Evolutionary conservation across 2,113 vertebrate genomes (phyloP), one percentile per base, ranked within the genome.

Genomic region (Clarias magur): DNA sequence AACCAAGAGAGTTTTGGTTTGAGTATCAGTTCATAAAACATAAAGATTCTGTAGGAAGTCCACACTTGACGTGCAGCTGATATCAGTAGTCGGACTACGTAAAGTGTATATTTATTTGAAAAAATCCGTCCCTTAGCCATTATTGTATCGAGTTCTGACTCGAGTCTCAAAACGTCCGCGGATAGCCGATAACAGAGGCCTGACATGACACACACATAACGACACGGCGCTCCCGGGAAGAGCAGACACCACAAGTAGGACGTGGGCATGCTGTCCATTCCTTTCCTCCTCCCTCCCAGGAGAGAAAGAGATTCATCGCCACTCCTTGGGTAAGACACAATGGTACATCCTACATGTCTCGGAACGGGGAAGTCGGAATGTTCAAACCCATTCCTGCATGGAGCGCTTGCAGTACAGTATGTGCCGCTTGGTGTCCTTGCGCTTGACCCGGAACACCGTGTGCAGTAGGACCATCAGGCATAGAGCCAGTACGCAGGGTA

Each of bases 391-490:
- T 96, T 99, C 98, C 96, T 99, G 98, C 98, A 99, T 99, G 96
- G 98, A 99, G 95, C 98, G 97, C 96, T 99, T 99, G 96, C 98
- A 99, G 96, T 99, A 99, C 96, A 99, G 97, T 99, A 99, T 99
- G 98, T 99, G 98, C 86, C 98, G 97, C 89, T 98, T 97, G 62
- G 97, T 98, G 96, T 98, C 98, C 97, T 99, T 99, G 94, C 97
- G 96, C 95, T 98, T 97, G 95, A 99, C 99, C 93, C 99, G 98
- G 95, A 99, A 97, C 93, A 99, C 96, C 76, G 98, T 99, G 96
- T 98, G 99, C 94, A 99, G 96, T 94, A 99, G 96, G 91, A 99
- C 98, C 93, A 99, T 97, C 93, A 99, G 97, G 95, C 98, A 99
- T 93, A 99, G 96, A 87, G 98, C 98, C 96, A 99, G 93, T 91